These are phyloP conservation scores for Drosophila nigricruria DNA, from an alignment of 2,888 invertebrate species.

Conservation along the genomic window DNA sequence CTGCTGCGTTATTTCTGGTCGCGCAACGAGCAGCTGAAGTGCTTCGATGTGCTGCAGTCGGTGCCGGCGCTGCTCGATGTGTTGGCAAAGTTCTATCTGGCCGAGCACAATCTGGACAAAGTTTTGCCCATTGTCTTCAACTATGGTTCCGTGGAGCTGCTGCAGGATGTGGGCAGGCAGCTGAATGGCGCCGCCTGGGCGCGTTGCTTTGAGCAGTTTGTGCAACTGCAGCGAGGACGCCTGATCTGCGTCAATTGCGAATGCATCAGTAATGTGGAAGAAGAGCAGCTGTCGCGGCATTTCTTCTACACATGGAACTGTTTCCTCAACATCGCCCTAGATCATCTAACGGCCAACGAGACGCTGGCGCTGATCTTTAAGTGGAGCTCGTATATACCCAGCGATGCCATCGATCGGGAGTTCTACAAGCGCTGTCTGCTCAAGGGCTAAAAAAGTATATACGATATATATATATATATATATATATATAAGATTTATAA, in stretches of 20 bases:
- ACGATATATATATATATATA: conserved; percentile 10
- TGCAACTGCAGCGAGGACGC: conserved; percentile 83
- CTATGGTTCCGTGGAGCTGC: conserved; percentile 82
- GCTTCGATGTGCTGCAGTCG: conserved; percentile 83
- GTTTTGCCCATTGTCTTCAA: conserved; percentile 84
- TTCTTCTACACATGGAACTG: conserved; percentile 85
- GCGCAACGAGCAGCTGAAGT: conserved; percentile 84
- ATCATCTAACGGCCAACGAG: conserved; percentile 81
- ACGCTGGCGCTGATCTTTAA: conserved; percentile 83
- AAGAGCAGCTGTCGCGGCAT: conserved; percentile 81
- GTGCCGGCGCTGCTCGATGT: conserved; percentile 84
- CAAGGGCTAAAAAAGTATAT: conserved; percentile 66
- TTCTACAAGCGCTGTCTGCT: conserved; percentile 84
- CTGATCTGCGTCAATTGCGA: conserved; percentile 84
- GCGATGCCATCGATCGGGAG: conserved; percentile 84
- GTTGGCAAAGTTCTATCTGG: conserved; percentile 84
- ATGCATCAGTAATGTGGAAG: conserved; percentile 77
- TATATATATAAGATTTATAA: conserved; percentile 7
- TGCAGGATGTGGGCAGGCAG: conserved; percentile 82
- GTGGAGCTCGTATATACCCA: conserved; percentile 84
- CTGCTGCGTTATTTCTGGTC: conserved; percentile 85
- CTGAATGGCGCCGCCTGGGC: conserved; percentile 82
- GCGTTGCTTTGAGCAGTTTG: conserved; percentile 84
- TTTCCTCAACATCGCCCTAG: conserved; percentile 83
- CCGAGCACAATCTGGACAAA: conserved; percentile 84